Evolutionary conservation across 2,888 invertebrate genomes (phyloP), one percentile per base, ranked within the genome.

Genomic region (Tridacna crocea): DNA sequence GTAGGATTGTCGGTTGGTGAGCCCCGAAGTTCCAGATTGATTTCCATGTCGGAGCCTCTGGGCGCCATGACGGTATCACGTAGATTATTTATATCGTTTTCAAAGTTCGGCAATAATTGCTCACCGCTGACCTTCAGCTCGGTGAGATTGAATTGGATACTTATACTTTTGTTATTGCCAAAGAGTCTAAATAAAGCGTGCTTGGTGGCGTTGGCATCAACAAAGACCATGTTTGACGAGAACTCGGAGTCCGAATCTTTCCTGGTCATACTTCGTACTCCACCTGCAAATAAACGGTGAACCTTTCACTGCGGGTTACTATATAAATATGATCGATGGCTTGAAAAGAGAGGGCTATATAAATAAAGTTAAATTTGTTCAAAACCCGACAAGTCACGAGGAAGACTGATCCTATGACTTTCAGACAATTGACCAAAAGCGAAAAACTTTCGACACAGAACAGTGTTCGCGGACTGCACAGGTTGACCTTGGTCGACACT

Each of bases 161-260:
- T 78, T 15, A 76, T 66, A 46, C 80, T 80, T 66, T 83, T 75
- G 12, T 77, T 61, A 10, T 80, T 78, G 26, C 77, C 78, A 65
- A 78, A 83, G 2, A 83, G 58, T 11, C 83, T 72, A 63, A 83
- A 77, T 26, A 78, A 70, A 22, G 77, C 61, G 19, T 77, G 72
- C 4, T 72, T 36, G 22, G 80, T 80, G 12, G 70, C 46, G 48
- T 78, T 46, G 19, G 48, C 24, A 63, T 70, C 70, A 19, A 70
- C 70, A 51, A 70, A 70, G 24, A 70, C 70, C 70, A 70, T 70
- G 48, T 70, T 70, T 4, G 70, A 70, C 10, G 70, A 47, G n/a
- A 51, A 70, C 19, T 70, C 70, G 2, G 70, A 51, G 11, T 70
- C 51, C 4, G 22, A 13, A 22, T 26, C 70, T 17, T 27, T 27